Percentiles rank a stretch among this genome's conserved stretches.
Conservation (phyloP, 2,888 invertebrate species). For the Epinotia bilunana region DNA sequence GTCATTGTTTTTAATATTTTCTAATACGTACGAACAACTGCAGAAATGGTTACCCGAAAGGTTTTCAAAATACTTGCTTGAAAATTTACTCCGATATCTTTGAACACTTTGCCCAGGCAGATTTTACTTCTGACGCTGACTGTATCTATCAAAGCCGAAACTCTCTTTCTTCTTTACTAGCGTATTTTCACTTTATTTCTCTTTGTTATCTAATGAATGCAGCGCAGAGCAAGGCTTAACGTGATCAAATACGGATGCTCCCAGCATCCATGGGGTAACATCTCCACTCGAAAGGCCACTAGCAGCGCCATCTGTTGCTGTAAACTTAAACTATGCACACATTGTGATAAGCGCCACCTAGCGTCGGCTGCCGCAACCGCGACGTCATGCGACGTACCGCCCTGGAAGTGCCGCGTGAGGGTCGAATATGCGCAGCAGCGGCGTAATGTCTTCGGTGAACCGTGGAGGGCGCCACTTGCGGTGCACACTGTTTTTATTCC, state of each 20-base stretch:
- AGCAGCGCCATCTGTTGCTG: constrained; percentile 70
- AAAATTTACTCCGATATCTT: neutral
- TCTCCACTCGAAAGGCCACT: constrained; percentile 49
- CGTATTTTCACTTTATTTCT: constrained; percentile 32
- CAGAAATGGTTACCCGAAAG: no score
- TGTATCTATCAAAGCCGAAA: no score
- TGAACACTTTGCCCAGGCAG: neutral
- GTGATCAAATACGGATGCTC: constrained; percentile 36
- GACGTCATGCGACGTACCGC: constrained; percentile 81
- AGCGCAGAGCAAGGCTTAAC: constrained; percentile 54
- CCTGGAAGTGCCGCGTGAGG: constrained; percentile 85
- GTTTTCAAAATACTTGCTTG: no score
- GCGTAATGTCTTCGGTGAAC: constrained; percentile 91
- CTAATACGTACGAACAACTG: no score
- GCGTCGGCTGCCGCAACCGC: constrained; percentile 58
- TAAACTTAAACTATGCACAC: constrained; percentile 66
- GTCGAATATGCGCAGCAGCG: constrained; percentile 91
- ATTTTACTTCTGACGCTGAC: no score
- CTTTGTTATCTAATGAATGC: constrained; percentile 24
- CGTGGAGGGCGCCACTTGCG: constrained; percentile 94
- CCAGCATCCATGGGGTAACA: constrained; percentile 45
- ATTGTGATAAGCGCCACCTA: constrained; percentile 77
- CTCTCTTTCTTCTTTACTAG: neutral
- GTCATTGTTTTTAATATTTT: neutral
- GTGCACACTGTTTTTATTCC: constrained; percentile 86